Evolutionary conservation across 2,888 invertebrate species (phyloP).

Genomic region (Drosophila kokeensis): DNA sequence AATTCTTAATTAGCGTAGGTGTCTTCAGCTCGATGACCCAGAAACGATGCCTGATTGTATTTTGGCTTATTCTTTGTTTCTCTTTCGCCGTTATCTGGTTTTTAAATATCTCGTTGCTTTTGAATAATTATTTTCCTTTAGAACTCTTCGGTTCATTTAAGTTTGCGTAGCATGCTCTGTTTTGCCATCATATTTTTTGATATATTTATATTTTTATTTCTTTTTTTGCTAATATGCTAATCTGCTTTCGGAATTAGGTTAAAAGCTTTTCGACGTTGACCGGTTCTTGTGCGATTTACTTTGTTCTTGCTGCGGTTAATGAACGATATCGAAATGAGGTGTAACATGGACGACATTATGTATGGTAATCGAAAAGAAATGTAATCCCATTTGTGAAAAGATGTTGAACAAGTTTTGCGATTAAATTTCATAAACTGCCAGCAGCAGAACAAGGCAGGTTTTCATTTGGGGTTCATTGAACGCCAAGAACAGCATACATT

Average conservation of each 20-base stretch:
- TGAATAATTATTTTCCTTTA: slow-evolving; percentile 31
- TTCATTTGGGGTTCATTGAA: slow-evolving; percentile 64
- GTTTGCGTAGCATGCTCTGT: slow-evolving; percentile 33
- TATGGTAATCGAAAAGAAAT: slow-evolving; percentile 64
- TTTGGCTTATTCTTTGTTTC: slow-evolving; percentile 5
- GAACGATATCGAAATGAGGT: slow-evolving; percentile 31
- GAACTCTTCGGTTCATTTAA: slow-evolving; percentile 28
- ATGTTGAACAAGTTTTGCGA: slow-evolving; percentile 59
- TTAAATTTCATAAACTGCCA: slow-evolving; percentile 19
- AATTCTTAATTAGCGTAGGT: background rate
- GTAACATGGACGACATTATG: slow-evolving; percentile 47
- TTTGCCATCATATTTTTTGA: slow-evolving; percentile 28
- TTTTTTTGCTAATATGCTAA: slow-evolving; percentile 56
- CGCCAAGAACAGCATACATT: slow-evolving; percentile 48
- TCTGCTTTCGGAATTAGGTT: slow-evolving; percentile 62
- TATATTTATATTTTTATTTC: background rate
- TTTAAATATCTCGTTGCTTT: slow-evolving; percentile 21
- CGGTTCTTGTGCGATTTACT: slow-evolving; percentile 28
- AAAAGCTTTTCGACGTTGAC: slow-evolving; percentile 57
- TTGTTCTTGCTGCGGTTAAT: slow-evolving; percentile 31
- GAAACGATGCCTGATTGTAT: background rate
- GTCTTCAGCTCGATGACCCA: slow-evolving; percentile 11
- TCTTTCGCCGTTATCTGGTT: slow-evolving; percentile 4
- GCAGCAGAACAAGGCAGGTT: slow-evolving; percentile 42
- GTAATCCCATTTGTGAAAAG: slow-evolving; percentile 58